Evolutionary conservation across 2,797 vertebrate genomes (phyloP).

Genomic region (Gastrophryne carolinensis): DNA sequence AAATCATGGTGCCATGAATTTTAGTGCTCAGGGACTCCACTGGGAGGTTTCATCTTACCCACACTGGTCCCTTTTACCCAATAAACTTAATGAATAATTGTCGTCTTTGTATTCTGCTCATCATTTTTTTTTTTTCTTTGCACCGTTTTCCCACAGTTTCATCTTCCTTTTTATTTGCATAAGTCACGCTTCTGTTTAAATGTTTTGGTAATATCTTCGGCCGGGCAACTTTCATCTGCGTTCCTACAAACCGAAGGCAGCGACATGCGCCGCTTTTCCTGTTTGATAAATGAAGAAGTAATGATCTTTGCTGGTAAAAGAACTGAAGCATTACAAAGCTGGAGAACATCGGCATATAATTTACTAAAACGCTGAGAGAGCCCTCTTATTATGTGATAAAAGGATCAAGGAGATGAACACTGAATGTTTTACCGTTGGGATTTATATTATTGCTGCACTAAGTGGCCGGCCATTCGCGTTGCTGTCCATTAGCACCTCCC

Average conservation of each 20-base stretch:
- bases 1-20: too few relatives aligned
- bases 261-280: not conserved
- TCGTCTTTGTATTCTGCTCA: too few relatives aligned
- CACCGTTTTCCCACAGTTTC: too few relatives aligned
- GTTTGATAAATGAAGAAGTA: conserved; percentile 14
- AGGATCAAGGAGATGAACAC: not conserved
- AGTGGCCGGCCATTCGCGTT: not conserved
- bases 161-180: not conserved
- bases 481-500: conserved; percentile 37
- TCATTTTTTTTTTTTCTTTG: too few relatives aligned
- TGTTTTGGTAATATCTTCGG: conserved; percentile 1
- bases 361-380: conserved; percentile 9
- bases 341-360: not conserved
- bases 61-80: too few relatives aligned
- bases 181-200: conserved; percentile 1
- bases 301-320: conserved; percentile 4
- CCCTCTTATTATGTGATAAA: conserved; percentile 42
- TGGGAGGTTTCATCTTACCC: too few relatives aligned
- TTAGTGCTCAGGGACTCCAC: too few relatives aligned
- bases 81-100: too few relatives aligned
- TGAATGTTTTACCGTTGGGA: conserved; percentile 7
- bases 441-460: not conserved
- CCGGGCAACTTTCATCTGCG: not conserved
- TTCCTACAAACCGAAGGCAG: not conserved
- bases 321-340: not conserved